Base-by-base conservation (phyloP, 2,113 vertebrate species). In the Silurus glanis region DNA sequence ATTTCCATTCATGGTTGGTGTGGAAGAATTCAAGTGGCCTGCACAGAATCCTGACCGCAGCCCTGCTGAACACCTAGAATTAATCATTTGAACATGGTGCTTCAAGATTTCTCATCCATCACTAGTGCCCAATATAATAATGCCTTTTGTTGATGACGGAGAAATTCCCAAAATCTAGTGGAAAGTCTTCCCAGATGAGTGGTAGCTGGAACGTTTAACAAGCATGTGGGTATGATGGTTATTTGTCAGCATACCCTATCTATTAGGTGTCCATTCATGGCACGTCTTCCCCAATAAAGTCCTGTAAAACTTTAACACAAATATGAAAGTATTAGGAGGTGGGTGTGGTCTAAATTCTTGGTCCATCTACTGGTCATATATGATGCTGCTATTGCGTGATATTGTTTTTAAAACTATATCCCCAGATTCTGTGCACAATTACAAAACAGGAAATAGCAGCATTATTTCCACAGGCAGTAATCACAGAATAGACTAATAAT, bases 401-500 rank as follows among this genome's bases (percentile, higher is more conserved):
- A 28, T 69, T 45, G 5, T 67, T n/a, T 69, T 67, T 58, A 58
- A 4, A 69, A 25, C 23, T 17, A n/a, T 67, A 53, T 53, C 14
- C 51, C 16, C 17, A 10, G 72, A 21, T 28, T 67, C 49, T 83
- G 28, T 23, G 17, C 23, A 49, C 78, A 13, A 25, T 64, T 19
- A 9, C 72, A 56, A 47, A 58, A 25, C 37, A 23, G 64, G 69
- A 47, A 51, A 78, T 13, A 23, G n/a, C 23, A 19, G 85, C 53
- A 78, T 78, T 56, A 53, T 8, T 83, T 53, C 64, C 79, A 12
- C 72, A 56, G 74, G 45, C 66, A 82, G 76, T 82, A 66, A 83
- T 71, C 53, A 83, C 28, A 14, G 47, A 53, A 13, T 5, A 53
- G 21, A 23, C 14, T 53, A 53, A 75, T 49, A 56, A 1, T 56